phyloP scores from a whole-genome alignment of 2,888 invertebrate species.

The Galerucella pusilla region DNA sequence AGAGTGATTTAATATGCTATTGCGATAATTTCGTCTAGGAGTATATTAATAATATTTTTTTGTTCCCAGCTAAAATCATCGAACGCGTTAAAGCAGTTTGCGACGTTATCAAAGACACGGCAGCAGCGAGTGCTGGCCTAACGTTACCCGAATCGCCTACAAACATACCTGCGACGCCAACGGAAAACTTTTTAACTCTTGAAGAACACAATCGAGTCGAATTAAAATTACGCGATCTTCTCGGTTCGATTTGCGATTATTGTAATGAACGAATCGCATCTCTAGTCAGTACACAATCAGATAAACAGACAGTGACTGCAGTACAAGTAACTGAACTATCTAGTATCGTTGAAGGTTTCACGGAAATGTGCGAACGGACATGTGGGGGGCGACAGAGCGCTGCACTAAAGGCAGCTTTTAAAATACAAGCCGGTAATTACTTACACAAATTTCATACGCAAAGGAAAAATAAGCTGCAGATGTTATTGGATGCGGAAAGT shows the following conservation, averaged over 20 bases:
- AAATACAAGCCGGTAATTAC: constrained; percentile 90
- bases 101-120: constrained; percentile 81
- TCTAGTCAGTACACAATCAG: constrained; percentile 82
- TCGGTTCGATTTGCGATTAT: constrained; percentile 87
- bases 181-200: constrained; percentile 76
- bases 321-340: constrained; percentile 82
- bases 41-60: not conserved
- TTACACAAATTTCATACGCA: constrained; percentile 92
- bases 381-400: constrained; percentile 81
- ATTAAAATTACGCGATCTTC: constrained; percentile 79
- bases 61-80: constrained; percentile 69
- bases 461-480: constrained; percentile 83
- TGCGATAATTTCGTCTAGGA: too few species aligned
- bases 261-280: constrained; percentile 94
- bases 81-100: constrained; percentile 80
- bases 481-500: constrained; percentile 88
- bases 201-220: constrained; percentile 78
- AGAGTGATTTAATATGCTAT: too few species aligned
- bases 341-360: constrained; percentile 82
- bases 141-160: constrained; percentile 20
- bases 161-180: constrained; percentile 56
- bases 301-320: constrained; percentile 79
- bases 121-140: constrained; percentile 72
- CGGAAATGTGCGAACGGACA: constrained; percentile 76
- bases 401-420: constrained; percentile 83